Conservation (phyloP, 2,797 vertebrate genomes). For the Alca torda region DNA sequence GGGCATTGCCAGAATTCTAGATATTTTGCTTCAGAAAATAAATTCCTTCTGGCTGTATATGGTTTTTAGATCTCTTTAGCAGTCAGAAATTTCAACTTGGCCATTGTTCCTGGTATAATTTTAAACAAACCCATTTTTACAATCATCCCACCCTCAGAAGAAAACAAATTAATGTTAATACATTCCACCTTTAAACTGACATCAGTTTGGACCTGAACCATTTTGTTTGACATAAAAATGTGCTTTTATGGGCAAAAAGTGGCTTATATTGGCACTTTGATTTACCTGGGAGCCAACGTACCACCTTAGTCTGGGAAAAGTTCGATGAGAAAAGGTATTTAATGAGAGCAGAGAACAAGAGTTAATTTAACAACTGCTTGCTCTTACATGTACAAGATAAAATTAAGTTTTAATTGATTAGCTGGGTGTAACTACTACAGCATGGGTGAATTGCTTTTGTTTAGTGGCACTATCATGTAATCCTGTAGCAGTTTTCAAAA, state of each 20-base stretch:
- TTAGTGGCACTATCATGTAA: background rate
- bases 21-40: slow-evolving; percentile 20
- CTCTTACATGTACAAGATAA: background rate
- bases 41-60: background rate
- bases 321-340: slow-evolving; percentile 21
- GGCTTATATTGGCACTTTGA: slow-evolving; percentile 60
- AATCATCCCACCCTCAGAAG: slow-evolving; percentile 53
- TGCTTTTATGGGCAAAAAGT: slow-evolving; percentile 58
- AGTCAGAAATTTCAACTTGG: slow-evolving; percentile 52
- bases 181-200: slow-evolving; percentile 59
- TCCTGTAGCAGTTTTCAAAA: background rate
- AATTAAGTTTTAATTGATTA: slow-evolving; percentile 12
- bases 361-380: background rate
- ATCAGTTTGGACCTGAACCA: slow-evolving; percentile 43
- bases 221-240: slow-evolving; percentile 56
- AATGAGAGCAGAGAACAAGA: background rate
- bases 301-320: slow-evolving; percentile 28
- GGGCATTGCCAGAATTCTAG: background rate
- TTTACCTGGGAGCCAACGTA: slow-evolving; percentile 60
- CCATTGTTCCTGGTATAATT: slow-evolving; percentile 47
- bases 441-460: background rate
- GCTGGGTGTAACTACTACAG: background rate
- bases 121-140: slow-evolving; percentile 67
- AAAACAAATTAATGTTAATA: slow-evolving; percentile 41
- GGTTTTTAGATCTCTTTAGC: background rate